Evolutionary conservation across 2,113 vertebrate species (phyloP).

Genomic region (Centropus bengalensis): DNA sequence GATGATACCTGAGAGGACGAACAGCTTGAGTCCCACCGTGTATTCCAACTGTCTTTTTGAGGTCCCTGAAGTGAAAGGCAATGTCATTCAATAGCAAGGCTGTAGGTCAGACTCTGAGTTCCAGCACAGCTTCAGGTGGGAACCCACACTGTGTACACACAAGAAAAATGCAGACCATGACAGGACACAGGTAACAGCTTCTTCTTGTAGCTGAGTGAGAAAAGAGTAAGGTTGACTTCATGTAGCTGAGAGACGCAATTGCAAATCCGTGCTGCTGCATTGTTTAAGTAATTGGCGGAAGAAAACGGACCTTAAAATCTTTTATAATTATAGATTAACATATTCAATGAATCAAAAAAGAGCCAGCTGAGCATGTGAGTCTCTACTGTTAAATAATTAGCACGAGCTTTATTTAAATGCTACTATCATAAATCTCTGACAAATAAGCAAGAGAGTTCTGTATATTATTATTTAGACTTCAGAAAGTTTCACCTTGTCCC

Average conservation of each 20-base stretch:
- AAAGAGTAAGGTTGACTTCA: background rate
- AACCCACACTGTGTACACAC: rapidly evolving
- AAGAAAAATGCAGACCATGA: background rate
- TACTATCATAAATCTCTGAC: background rate
- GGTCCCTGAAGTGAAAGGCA: background rate
- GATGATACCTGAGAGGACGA: background rate
- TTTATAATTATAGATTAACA: background rate
- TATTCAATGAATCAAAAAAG: background rate
- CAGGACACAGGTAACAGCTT: background rate
- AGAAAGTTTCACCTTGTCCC: background rate
- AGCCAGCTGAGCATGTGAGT: background rate
- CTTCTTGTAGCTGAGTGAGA: background rate
- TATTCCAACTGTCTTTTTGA: background rate
- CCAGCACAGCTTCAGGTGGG: background rate
- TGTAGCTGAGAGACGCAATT: background rate
- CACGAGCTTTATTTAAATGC: background rate
- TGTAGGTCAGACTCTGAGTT: background rate
- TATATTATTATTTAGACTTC: background rate
- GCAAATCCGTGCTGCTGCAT: background rate
- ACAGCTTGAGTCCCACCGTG: background rate
- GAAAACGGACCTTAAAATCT: background rate
- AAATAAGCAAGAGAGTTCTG: background rate
- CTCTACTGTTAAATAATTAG: background rate
- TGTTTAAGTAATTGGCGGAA: background rate
- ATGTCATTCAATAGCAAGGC: background rate